phyloP scores from a whole-genome alignment of 2,888 invertebrate genomes.

The Anaspis maculata region DNA sequence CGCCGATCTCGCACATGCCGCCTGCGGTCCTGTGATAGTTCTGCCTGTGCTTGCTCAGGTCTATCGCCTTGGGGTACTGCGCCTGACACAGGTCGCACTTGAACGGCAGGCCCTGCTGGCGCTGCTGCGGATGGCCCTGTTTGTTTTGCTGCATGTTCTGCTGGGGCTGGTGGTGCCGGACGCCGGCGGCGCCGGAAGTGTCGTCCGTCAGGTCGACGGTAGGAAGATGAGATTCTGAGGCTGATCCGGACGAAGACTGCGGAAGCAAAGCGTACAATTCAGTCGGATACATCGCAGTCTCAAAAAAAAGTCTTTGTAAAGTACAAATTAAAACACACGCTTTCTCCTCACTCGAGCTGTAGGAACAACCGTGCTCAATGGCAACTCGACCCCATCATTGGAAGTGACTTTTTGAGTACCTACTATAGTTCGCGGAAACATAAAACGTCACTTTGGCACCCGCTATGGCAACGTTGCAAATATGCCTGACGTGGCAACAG shows the following conservation, averaged over 20 bases:
- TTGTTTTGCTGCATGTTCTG: constrained; percentile 40
- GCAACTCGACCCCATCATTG: too few species aligned
- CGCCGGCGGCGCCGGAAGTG: constrained; percentile 28
- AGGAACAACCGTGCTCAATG: too few species aligned
- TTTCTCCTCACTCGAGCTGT: too few species aligned
- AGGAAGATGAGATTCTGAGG: constrained; percentile 31
- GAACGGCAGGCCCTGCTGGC: constrained; percentile 35
- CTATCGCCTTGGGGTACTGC: constrained; percentile 57
- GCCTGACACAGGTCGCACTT: constrained; percentile 66
- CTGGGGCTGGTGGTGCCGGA: constrained; percentile 44
- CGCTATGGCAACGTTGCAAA: too few species aligned
- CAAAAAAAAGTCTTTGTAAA: too few species aligned
- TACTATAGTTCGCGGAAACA: too few species aligned
- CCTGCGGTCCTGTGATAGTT: constrained; percentile 49
- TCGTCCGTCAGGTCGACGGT: constrained; percentile 48
- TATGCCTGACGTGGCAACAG: too few species aligned
- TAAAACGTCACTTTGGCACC: too few species aligned
- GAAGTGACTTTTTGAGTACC: too few species aligned
- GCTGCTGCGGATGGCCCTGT: constrained; percentile 6
- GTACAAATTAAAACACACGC: too few species aligned
- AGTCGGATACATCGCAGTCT: too few species aligned
- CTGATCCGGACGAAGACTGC: neutral
- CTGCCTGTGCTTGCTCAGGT: constrained; percentile 55
- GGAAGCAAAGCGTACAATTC: neutral
- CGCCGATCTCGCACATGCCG: constrained; percentile 55